A percentile compares a stretch with the other conserved stretches of the same genome.
These are phyloP conservation scores for Aphelenchoides avenae DNA, from an alignment of 1,140 invertebrate genomes.

Conservation along the genomic window DNA sequence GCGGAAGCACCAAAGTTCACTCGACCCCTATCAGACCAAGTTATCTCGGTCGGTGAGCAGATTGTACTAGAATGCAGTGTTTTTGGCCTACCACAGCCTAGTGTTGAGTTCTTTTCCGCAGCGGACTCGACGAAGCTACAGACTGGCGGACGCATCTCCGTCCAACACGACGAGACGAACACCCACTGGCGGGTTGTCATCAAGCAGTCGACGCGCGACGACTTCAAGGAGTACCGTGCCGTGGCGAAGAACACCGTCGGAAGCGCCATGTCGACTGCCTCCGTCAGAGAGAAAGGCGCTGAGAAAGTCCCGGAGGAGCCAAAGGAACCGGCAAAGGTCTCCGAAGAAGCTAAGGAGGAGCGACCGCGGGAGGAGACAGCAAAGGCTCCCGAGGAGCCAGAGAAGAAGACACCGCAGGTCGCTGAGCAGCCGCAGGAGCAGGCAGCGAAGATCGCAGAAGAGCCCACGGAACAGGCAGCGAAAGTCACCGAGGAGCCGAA, in stretches of 20 bases:
- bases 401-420: too few relatives aligned
- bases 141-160: constrained; percentile 39
- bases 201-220: constrained; percentile 49
- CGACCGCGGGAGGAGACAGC: too few relatives aligned
- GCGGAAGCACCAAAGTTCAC: constrained; percentile 60
- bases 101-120: constrained; percentile 57
- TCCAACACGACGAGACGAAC: constrained; percentile 52
- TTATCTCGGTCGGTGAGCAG: constrained; percentile 53
- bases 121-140: constrained; percentile 54
- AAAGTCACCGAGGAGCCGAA: too few relatives aligned
- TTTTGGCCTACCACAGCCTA: constrained; percentile 60
- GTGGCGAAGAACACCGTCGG: constrained; percentile 50
- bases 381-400: too few relatives aligned
- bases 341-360: too few relatives aligned
- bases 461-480: too few relatives aligned
- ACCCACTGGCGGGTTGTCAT: constrained; percentile 60
- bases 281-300: too few relatives aligned
- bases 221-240: constrained; percentile 49
- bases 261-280: constrained; percentile 33
- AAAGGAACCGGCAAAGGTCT: too few relatives aligned
- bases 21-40: constrained; percentile 58
- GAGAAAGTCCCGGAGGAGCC: too few relatives aligned
- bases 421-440: too few relatives aligned
- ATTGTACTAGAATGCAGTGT: constrained; percentile 60
- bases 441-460: too few relatives aligned